A percentile compares a stretch with the other conserved stretches of the same genome.
Evolutionary conservation across 2,888 invertebrate species (phyloP).

Genomic region (Bellardia pandia): DNA sequence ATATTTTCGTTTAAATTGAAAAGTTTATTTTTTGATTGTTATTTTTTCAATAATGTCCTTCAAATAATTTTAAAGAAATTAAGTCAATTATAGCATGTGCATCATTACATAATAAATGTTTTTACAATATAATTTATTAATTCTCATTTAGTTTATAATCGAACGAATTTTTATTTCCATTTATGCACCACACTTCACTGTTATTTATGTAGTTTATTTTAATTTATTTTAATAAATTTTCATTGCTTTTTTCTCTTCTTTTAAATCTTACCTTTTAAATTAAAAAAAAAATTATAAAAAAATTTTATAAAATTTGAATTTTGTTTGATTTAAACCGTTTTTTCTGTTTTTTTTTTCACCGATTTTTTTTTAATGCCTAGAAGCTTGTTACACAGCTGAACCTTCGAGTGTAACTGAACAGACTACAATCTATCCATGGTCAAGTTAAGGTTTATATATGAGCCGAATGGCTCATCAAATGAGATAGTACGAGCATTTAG

Average conservation of each 20-base stretch:
- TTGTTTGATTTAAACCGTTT: slow-evolving; percentile 57
- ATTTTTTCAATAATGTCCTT: slow-evolving; percentile 61
- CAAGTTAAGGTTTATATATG: slow-evolving; percentile 79
- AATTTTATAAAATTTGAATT: slow-evolving; percentile 58
- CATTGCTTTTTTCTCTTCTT: background rate
- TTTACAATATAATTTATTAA: slow-evolving; percentile 26
- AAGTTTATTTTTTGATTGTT: slow-evolving; percentile 8
- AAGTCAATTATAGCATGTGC: background rate
- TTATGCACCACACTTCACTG: slow-evolving; percentile 49
- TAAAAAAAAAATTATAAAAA: slow-evolving; percentile 58
- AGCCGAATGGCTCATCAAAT: slow-evolving; percentile 65
- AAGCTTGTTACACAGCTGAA: slow-evolving; percentile 78
- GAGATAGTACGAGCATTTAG: slow-evolving; percentile 32
- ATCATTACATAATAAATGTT: slow-evolving; percentile 52
- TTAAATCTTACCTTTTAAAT: slow-evolving; percentile 69
- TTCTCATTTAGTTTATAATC: slow-evolving; percentile 19
- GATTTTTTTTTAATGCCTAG: slow-evolving; percentile 65
- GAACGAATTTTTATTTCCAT: background rate
- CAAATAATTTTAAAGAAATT: slow-evolving; percentile 38
- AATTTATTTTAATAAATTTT: slow-evolving; percentile 17
- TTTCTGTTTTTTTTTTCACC: slow-evolving; percentile 19
- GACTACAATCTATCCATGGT: slow-evolving; percentile 77
- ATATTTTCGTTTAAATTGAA: slow-evolving; percentile 22
- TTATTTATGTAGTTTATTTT: slow-evolving; percentile 1
- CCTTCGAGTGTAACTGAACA: slow-evolving; percentile 79